A percentile compares a stretch with the other conserved stretches of the same genome.
These are phyloP conservation scores for Panopea generosa DNA, from an alignment of 2,888 invertebrate genomes.

Conservation along the genomic window DNA sequence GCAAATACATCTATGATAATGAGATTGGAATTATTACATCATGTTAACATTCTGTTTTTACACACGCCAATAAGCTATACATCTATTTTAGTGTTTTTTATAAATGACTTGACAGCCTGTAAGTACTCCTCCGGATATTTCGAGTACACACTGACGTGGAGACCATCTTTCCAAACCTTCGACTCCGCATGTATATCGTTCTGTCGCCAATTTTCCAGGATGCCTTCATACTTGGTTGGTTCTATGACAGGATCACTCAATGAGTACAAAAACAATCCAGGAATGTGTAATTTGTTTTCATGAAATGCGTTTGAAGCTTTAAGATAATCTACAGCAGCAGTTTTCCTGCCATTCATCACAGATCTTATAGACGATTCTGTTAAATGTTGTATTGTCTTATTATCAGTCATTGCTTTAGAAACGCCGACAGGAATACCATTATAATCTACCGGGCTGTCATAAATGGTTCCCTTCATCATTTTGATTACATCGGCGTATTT, in stretches of 20 bases:
- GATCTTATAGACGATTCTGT: constrained; percentile 85
- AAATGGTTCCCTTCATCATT: constrained; percentile 91
- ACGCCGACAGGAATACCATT: constrained; percentile 87
- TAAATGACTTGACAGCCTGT: too few relatives aligned
- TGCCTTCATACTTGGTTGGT: constrained; percentile 88
- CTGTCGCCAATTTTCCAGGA: constrained; percentile 88
- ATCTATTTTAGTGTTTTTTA: too few relatives aligned
- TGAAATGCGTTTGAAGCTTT: constrained; percentile 92
- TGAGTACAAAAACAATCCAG: constrained; percentile 90
- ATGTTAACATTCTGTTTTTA: too few relatives aligned
- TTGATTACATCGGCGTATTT: constrained; percentile 85
- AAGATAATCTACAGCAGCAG: constrained; percentile 93
- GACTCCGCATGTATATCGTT: constrained; percentile 90
- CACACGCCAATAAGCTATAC: too few relatives aligned
- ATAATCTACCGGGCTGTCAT: constrained; percentile 92
- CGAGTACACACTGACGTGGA: constrained; percentile 90
- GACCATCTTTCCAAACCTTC: constrained; percentile 91
- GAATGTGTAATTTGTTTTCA: constrained; percentile 90
- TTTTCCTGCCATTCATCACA: constrained; percentile 93
- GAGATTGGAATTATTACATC: too few relatives aligned
- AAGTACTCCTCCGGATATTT: constrained; percentile 90
- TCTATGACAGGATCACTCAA: constrained; percentile 92
- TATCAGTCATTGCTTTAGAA: constrained; percentile 86
- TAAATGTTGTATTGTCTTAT: constrained; percentile 85
- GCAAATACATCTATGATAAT: too few relatives aligned